Base-by-base conservation (phyloP, 2,113 vertebrate species). In the Aix galericulata region DNA sequence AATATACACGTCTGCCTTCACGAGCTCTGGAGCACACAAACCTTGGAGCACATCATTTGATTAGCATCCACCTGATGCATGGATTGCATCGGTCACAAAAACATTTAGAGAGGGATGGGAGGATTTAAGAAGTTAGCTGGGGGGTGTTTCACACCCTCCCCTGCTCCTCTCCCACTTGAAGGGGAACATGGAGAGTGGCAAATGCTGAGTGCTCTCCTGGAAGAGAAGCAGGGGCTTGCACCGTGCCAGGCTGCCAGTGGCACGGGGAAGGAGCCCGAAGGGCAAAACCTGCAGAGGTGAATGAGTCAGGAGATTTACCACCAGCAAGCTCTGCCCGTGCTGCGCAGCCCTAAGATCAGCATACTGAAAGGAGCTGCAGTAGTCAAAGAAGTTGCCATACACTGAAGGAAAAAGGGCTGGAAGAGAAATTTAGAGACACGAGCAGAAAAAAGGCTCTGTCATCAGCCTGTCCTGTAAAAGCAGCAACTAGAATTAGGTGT, bases 21-120 rank as follows among this genome's bases (percentile, higher is more conserved):
- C 0, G 0, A 29, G 42, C 56, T 5, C 86, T 3, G 17, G 55
- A 9, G 77, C 0, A 7, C 59, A 2, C 55, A 1, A 7, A 0
- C 8, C 2, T 44, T 34, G 31, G 1, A 32, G 58, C 25, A 2
- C 1, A 29, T 0, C 1, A 6, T 2, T 3, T 64, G 31, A 1
- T 2, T 6, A 59, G 72, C 36, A 48, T 2, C 0, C 55, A 29
- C 27, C 27, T 6, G 36, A 40, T 21, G 38, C 62, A 64, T 40
- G 17, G 0, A 34, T 1, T 1, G 3, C 66, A 18, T 18, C 25
- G 1, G 0, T 2, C 42, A 6, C 36, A 48, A 22, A 2, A 2
- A 58, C 22, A 21, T 5, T 27, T 15, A 25, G 0, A 9, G 20
- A n/a, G 27, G n/a, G 62, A 31, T 4, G 32, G 48, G 38, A 31